Evolutionary conservation across 2,888 invertebrate species (phyloP).

Genomic region (Callyntrura guangdongensis): DNA sequence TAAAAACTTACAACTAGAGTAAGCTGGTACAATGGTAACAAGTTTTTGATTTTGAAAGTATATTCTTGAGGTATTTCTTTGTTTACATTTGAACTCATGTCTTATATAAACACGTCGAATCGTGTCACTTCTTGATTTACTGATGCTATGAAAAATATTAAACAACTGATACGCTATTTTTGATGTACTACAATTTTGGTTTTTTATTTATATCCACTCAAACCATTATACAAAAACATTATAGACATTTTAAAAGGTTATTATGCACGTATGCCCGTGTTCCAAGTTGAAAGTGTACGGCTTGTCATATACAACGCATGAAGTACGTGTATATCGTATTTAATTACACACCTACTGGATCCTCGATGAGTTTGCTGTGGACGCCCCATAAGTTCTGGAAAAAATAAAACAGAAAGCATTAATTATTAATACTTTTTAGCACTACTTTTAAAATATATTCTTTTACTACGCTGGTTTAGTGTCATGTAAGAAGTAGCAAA

Average conservation of each 20-base stretch:
- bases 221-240: constrained; percentile 42
- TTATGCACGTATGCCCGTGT: not conserved
- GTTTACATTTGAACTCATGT: constrained; percentile 27
- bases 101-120: not conserved
- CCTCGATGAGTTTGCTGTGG: constrained; percentile 88
- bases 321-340: not conserved
- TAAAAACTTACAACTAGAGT: constrained; percentile 15
- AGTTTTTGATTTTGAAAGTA: constrained; percentile 42
- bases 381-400: constrained; percentile 88
- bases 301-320: not conserved
- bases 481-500: constrained; percentile 14
- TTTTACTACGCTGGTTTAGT: not conserved
- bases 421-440: not conserved
- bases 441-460: not conserved
- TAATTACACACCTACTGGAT: constrained; percentile 76
- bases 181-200: constrained; percentile 4
- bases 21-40: constrained; percentile 17
- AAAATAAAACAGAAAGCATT: constrained; percentile 49
- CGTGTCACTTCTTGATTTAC: constrained; percentile 42
- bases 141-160: constrained; percentile 61
- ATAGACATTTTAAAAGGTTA: not conserved
- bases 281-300: not conserved
- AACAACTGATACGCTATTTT: constrained; percentile 66
- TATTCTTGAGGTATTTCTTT: constrained; percentile 58
- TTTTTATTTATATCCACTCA: constrained; percentile 53